phyloP scores from a whole-genome alignment of 2,797 vertebrate species.

The Gadopsis marmoratus region DNA sequence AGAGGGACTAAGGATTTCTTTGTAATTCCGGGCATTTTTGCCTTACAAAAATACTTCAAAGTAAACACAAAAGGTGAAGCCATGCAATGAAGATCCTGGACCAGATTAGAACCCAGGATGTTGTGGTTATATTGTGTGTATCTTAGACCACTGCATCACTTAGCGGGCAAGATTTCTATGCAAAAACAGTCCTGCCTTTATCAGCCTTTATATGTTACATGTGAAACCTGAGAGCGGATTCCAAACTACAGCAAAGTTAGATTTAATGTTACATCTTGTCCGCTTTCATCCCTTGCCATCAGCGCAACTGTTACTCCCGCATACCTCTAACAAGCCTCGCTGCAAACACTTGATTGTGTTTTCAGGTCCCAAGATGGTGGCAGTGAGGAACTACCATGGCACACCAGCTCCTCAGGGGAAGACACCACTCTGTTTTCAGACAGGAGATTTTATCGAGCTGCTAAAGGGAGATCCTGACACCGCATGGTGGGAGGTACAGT shows the following conservation, averaged over 20 bases:
- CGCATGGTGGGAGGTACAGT: conserved; percentile 94
- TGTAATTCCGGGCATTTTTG: neutral
- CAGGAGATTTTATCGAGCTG: conserved; percentile 94
- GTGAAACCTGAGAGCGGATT: conserved; percentile 1
- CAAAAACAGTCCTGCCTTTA: neutral
- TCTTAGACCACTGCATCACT: conserved; percentile 2
- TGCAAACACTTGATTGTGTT: conserved; percentile 3
- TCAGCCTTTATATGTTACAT: neutral
- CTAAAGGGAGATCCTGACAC: conserved; percentile 95
- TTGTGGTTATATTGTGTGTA: conserved; percentile 23
- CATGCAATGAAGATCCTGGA: neutral
- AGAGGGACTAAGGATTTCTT: neutral
- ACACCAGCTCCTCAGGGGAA: conserved; percentile 91
- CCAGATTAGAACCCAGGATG: conserved; percentile 11
- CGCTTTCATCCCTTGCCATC: neutral
- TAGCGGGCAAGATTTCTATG: neutral
- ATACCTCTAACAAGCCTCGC: neutral
- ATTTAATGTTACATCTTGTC: neutral
- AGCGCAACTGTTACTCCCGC: neutral
- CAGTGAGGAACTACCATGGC: conserved; percentile 94
- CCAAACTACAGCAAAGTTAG: neutral
- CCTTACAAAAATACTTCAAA: neutral
- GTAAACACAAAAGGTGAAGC: neutral
- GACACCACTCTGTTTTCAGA: conserved; percentile 90
- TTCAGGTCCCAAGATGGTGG: conserved; percentile 98